Evolutionary conservation across 2,797 vertebrate species (phyloP), one percentile per base, ranked within the genome.

Genomic region (Cheirogaleus major): DNA sequence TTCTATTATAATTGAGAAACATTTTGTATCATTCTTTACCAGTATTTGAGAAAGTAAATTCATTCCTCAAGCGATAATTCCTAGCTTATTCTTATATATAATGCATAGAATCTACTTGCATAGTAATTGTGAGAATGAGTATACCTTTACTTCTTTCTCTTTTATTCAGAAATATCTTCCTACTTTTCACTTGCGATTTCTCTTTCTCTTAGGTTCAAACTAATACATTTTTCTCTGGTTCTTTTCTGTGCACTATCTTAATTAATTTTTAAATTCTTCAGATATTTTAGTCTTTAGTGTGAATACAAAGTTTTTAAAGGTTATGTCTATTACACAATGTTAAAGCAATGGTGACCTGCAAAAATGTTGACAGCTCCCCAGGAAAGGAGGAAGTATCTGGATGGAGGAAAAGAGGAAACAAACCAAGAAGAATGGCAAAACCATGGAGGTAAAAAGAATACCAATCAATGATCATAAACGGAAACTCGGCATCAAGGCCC

Each of bases 21-120:
- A 93, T 27, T 41, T 91, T 92, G 6, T 52, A 41, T 52, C 55
- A 94, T 48, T 10, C 12, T 88, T 97, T 70, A 67, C 43, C 25
- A 70, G 93, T 48, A 89, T 81, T 78, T 92, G 11, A 96, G 52
- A 41, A 85, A 76, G 22, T 70, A 83, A 90, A 83, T 78, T 89
- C 15, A 92, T 78, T 95, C 30, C 75, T 92, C 18, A 73, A 94
- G 48, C 11, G 30, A 82, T 45, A 92, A 87, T 73, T 82, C 70
- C 12, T 87, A 70, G 38, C 8, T 85, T 92, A 82, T 76, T 89
- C 22, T 92, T 86, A 72, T 23, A 65, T 23, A 45, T 59, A 79
- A 84, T 63, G 20, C 32, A 82, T 86, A 79, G 23, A 82, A n/a
- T 10, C 20, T 86, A 61, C 6, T 61, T 32, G 7, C 6, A 50